Base-by-base conservation (phyloP, 2,113 vertebrate species). In the human region DNA sequence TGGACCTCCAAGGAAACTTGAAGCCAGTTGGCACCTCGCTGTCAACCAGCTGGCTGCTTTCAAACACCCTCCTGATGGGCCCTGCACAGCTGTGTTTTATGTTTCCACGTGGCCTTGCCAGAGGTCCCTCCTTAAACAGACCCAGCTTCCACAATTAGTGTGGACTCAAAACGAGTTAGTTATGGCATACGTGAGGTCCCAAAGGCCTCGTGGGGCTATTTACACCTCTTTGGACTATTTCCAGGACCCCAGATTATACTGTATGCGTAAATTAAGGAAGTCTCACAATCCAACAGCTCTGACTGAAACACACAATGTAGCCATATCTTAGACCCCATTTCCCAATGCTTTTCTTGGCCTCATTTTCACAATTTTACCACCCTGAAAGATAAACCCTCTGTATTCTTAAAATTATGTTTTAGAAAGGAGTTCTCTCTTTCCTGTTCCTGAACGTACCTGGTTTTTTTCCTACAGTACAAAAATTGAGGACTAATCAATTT, bases 81-180 rank as follows among this genome's bases (percentile, higher is more conserved):
- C 64, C 87, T 82, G 38, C 73, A 90, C 96, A 98, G 96, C 96
- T 97, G 95, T 55, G 75, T 88, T 93, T 97, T 96, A 93, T 97
- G 84, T 97, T 96, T 94, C 96, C 93, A 93, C 85, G 10, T n/a
- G 80, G 57, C 52, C 64, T 93, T 94, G 90, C 94, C 95, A 97
- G 45, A 92, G 52, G n/a, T 57, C 52, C 83, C 81, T 78, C n/a
- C 50, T 95, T 92, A 96, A 92, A 84, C 50, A 96, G 83, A 57
- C 35, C 35, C 23, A 52, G 79, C 50, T 96, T 89, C 97, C 59
- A 94, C 94, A 93, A 97, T 97, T 97, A 95, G 80, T n/a, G 5
- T 50, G 38, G 35, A 85, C 84, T 92, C 93, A 72, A 80, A 94
- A 80, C 43, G 92, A 96, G 88, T 80, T 93, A 82, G 94, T 40